Base-by-base conservation (phyloP, 2,797 vertebrate genomes). In the Spinus pinus region DNA sequence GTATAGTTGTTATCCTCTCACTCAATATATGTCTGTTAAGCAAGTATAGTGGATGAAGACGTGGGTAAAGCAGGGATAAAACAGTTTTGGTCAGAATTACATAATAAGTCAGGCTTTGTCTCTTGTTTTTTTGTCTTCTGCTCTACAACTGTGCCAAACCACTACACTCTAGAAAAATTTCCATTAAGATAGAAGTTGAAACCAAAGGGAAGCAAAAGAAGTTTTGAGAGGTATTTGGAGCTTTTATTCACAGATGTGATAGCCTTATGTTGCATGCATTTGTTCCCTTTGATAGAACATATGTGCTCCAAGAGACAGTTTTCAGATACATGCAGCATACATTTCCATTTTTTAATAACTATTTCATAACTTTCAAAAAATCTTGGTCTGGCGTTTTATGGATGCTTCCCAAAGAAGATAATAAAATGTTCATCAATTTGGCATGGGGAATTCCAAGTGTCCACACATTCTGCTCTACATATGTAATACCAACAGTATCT, bases 301-400 rank as follows among this genome's bases (percentile, higher is more conserved):
- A 75, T 62, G 69, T 46, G 74, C 42, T 93, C 49, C 46, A 51
- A 85, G 58, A 90, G 64, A 35, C 42, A 77, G 37, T 71, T 92
- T 96, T 84, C 54, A 64, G 53, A 90, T 37, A 82, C 22, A 39
- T 62, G 33, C 27, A 85, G 73, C 22, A 67, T 28, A 64, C 7
- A 87, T 86, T 86, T 92, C 82, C 49, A 94, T 91, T 82, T 90
- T 95, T 89, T 49, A 93, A 85, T 91, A 91, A 60, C 58, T 84
- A 82, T 89, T 75, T 74, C 56, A 33, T 57, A 93, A 66, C 71
- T 82, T 92, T 73, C 39, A 88, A 82, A 91, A 91, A 88, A 57
- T 16, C 30, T 25, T 64, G 66, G 79, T 87, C 82, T 91, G 94
- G 35, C 7, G 71, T 93, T 94, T 92, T 79, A 94, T 77, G 85